phyloP scores from a whole-genome alignment of 2,797 vertebrate genomes.

The Lutra lutra region DNA sequence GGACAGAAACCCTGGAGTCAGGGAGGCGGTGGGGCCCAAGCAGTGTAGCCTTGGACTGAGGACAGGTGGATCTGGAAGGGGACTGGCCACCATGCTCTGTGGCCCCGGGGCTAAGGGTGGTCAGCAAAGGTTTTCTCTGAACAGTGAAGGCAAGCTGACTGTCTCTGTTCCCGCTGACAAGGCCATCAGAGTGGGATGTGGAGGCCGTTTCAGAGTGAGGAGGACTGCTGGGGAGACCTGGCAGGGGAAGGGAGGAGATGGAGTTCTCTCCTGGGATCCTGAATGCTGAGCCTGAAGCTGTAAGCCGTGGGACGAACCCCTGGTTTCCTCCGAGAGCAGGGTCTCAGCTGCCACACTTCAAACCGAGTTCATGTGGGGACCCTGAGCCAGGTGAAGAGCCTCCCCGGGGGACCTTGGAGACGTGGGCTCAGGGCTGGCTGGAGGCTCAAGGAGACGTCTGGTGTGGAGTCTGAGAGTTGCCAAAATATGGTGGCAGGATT shows the following conservation, averaged over 20 bases:
- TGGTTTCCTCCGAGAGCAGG: background rate
- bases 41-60: background rate
- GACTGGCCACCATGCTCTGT: background rate
- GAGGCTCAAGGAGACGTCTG: background rate
- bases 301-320: background rate
- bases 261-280: background rate
- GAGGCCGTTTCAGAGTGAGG: background rate
- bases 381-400: background rate
- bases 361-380: background rate
- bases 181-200: background rate
- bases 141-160: background rate
- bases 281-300: background rate
- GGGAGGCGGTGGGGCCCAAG: rapidly evolving
- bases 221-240: background rate
- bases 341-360: background rate
- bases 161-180: background rate
- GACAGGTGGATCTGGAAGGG: background rate
- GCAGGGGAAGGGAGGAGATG: background rate
- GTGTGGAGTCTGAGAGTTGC: background rate
- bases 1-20: background rate
- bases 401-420: background rate
- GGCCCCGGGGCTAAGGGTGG: background rate
- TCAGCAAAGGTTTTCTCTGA: background rate
- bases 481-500: background rate
- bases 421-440: background rate